Conservation (phyloP, 2,888 invertebrate species). For the Archips crataeganus region DNA sequence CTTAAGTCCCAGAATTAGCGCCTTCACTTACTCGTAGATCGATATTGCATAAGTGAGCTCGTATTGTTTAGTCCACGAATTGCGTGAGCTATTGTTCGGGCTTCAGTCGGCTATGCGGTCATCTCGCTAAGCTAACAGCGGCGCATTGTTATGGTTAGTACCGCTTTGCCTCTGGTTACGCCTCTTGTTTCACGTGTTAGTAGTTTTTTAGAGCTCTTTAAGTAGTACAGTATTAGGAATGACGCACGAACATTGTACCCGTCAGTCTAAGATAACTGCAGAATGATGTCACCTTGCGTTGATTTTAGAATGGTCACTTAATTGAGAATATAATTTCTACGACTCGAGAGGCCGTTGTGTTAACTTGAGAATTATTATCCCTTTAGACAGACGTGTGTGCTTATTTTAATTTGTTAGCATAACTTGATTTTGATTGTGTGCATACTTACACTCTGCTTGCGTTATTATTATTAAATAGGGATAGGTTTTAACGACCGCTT, state of each 20-base stretch:
- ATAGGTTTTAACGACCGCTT: no score
- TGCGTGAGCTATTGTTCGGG: constrained; percentile 51
- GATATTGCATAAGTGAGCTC: constrained; percentile 34
- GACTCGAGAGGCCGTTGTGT: no score
- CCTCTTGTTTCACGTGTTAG: constrained; percentile 52
- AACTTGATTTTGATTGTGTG: no score
- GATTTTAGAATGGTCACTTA: no score
- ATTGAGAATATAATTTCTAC: no score
- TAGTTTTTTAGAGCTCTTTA: not conserved
- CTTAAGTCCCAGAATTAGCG: not conserved
- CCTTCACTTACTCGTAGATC: constrained; percentile 8
- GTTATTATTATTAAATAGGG: no score
- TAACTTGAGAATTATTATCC: no score
- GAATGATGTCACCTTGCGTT: not conserved
- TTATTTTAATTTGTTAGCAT: not conserved
- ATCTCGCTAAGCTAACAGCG: constrained; percentile 58
- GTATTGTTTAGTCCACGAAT: constrained; percentile 65
- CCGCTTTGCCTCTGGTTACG: constrained; percentile 68
- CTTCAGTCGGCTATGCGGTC: constrained; percentile 48
- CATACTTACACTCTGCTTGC: no score
- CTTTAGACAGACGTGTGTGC: no score
- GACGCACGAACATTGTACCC: not conserved
- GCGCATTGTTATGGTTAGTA: constrained; percentile 71
- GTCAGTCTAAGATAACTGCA: not conserved
- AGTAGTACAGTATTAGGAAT: not conserved